phyloP scores from a whole-genome alignment of 2,888 invertebrate species.

The Clitarchus hookeri region DNA sequence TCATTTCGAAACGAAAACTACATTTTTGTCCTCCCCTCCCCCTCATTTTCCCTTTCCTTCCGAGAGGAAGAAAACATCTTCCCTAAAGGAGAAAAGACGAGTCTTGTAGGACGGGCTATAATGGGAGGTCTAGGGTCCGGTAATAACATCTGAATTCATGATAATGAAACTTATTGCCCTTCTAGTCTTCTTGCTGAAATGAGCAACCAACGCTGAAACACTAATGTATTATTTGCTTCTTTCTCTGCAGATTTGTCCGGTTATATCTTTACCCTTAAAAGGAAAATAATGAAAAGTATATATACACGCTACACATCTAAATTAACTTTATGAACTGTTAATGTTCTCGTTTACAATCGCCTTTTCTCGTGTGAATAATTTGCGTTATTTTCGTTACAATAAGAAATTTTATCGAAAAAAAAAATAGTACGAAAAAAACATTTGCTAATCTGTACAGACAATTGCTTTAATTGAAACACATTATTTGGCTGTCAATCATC shows the following conservation, averaged over 20 bases:
- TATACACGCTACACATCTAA: no score
- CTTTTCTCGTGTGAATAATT: no score
- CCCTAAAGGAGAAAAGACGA: background rate
- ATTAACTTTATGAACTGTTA: no score
- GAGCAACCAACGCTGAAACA: background rate
- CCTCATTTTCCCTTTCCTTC: background rate
- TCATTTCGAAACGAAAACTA: conserved; percentile 22
- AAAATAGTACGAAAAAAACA: no score
- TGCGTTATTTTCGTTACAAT: no score
- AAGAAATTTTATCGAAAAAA: no score
- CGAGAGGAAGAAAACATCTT: background rate
- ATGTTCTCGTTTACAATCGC: no score
- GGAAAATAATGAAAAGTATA: no score
- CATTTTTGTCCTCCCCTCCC: background rate
- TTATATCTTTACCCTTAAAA: no score
- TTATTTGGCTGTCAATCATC: no score
- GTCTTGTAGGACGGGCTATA: background rate
- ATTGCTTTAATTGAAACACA: no score
- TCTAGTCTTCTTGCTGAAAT: background rate
- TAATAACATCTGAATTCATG: background rate
- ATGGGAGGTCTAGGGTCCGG: background rate
- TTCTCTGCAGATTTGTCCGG: background rate
- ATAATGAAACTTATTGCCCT: background rate
- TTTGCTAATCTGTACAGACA: no score
- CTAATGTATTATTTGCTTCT: background rate